Evolutionary conservation across 1,140 invertebrate genomes (phyloP), one percentile per base, ranked within the genome.

Genomic region (Ooceraea biroi): DNA sequence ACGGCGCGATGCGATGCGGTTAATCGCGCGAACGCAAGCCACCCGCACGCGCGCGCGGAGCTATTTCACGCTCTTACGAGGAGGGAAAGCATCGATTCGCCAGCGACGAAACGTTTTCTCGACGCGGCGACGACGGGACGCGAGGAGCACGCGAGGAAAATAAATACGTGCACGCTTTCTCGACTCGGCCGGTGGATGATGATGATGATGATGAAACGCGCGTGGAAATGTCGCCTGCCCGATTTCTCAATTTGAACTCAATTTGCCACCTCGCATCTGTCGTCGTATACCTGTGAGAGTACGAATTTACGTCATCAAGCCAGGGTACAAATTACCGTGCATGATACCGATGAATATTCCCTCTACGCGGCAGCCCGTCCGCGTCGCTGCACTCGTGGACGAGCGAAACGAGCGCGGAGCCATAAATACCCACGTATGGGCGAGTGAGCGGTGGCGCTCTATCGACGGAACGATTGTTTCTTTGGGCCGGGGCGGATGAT

Each of bases 401-500:
- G 68, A 41, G 41, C 12, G 19, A 65, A 30, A 65, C n/a, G 50
- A 69, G 22, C 19, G n/a, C 4, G 27, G 17, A 46, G 19, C 7
- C 46, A 65, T 63, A 76, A 76, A 76, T 76, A 65, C 41, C 41
- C 58, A 27, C 27, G 44, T 41, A 63, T 11, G 22, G 36, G 27
- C n/a, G 46, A 65, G 48, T 4, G 71, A 55, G 30, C 46, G 73
- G 52, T 68, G 72, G 78, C 52, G 27, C 74, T 74, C 63, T 72
- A 85, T 73, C 87, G 86, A 71, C 82, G 55, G 66, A 72, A 65
- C 80, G 82, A 90, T 90, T 90, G 89, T 88, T 90, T 90, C 88
- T 89, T 86, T 90, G 78, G 85, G 77, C 52, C 60, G 57, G 71
- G 57, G 55, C 69, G 86, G 88, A 90, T 90, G 89, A 90, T 90